Percentiles rank a stretch among this genome's conserved stretches.
These are phyloP conservation scores for Harpalus rufipes DNA, from an alignment of 2,888 invertebrate genomes.

Conservation along the genomic window DNA sequence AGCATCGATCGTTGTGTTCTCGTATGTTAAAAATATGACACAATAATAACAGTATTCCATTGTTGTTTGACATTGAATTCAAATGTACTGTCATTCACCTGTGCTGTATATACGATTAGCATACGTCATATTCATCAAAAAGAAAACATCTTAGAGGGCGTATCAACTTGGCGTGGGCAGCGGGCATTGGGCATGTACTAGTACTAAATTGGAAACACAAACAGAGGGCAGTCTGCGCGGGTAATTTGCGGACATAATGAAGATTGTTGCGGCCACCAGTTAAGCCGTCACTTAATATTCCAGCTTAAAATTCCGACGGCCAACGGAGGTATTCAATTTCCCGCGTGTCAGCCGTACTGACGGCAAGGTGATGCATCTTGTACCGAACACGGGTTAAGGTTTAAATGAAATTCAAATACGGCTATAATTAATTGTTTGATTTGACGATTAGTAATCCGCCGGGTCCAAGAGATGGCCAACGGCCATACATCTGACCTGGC, in stretches of 20 bases:
- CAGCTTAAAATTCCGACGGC: constrained; percentile 68
- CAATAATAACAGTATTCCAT: no score
- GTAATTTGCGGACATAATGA: constrained; percentile 69
- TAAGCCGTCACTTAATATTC: constrained; percentile 70
- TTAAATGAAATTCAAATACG: constrained; percentile 67
- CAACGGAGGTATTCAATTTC: constrained; percentile 71
- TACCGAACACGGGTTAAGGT: constrained; percentile 62
- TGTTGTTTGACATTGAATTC: no score
- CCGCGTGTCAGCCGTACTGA: constrained; percentile 70
- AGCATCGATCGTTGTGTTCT: no score
- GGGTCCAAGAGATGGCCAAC: constrained; percentile 57
- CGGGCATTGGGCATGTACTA: neutral
- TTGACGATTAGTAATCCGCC: constrained; percentile 67
- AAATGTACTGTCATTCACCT: no score
- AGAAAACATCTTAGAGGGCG: neutral
- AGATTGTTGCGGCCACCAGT: constrained; percentile 69
- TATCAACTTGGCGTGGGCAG: constrained; percentile 46
- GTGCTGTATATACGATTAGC: no score
- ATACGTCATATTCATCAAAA: no score
- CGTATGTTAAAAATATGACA: no score
- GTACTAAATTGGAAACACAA: constrained; percentile 63
- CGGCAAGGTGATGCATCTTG: constrained; percentile 69
- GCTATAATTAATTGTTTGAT: constrained; percentile 69
- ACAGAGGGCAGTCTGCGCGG: constrained; percentile 56
- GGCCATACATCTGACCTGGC: constrained; percentile 51